Evolutionary conservation across 2,888 invertebrate genomes (phyloP).

Genomic region (Gandaritis pyraliata): DNA sequence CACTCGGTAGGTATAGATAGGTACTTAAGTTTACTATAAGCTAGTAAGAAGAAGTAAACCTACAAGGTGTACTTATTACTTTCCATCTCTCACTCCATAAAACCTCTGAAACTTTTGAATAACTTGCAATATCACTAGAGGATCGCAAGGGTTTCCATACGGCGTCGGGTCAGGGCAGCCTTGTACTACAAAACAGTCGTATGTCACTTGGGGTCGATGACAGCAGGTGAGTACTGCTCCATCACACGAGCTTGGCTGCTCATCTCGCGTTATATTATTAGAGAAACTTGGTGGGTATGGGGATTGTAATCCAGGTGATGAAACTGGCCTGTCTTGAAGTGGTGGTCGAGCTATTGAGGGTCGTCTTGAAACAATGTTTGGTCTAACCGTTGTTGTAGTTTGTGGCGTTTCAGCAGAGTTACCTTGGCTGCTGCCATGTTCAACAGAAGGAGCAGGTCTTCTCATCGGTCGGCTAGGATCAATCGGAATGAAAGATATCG

Average conservation of each 20-base stretch:
- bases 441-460: conserved; percentile 60
- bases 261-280: conserved; percentile 19
- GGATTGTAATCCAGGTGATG: conserved; percentile 2
- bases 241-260: conserved; percentile 60
- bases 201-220: conserved; percentile 56
- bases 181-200: conserved; percentile 62
- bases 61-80: not conserved
- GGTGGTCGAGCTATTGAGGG: conserved; percentile 10
- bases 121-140: conserved; percentile 54
- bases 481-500: conserved; percentile 64
- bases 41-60: too few species aligned
- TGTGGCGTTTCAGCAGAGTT: conserved; percentile 33
- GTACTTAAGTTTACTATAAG: too few species aligned
- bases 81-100: conserved; percentile 55
- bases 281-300: conserved; percentile 30
- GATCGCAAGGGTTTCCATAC: conserved; percentile 64
- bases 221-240: conserved; percentile 69
- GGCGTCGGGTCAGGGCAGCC: conserved; percentile 77
- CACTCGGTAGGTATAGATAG: too few species aligned
- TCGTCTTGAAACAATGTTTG: conserved; percentile 24
- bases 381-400: conserved; percentile 22
- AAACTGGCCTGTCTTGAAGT: not conserved
- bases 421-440: conserved; percentile 60
- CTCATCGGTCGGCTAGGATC: conserved; percentile 45
- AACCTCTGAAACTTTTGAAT: conserved; percentile 61